Conservation (phyloP, 1,140 invertebrate species). For the Theocolax elegans region DNA sequence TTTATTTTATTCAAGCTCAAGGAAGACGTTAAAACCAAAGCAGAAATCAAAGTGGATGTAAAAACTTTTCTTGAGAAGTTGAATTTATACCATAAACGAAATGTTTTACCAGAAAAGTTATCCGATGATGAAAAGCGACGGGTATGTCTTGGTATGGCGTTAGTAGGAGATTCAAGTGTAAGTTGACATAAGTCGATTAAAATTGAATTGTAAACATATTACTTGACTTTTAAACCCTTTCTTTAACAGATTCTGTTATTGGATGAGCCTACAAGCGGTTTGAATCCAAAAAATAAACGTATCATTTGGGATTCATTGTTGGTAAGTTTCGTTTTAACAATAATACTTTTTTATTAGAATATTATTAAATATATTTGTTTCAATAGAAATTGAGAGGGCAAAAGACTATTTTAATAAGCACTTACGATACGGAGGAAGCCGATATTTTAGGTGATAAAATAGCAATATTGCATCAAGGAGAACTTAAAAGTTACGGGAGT, state of each 20-base stretch:
- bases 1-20: constrained; percentile 54
- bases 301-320: constrained; percentile 88
- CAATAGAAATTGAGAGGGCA: constrained; percentile 66
- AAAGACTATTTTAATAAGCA: constrained; percentile 91
- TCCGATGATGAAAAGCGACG: constrained; percentile 76
- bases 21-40: constrained; percentile 47
- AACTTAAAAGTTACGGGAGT: constrained; percentile 83
- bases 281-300: constrained; percentile 92
- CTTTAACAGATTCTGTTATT: constrained; percentile 72
- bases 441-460: constrained; percentile 93
- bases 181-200: too few relatives aligned
- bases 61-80: constrained; percentile 64
- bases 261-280: constrained; percentile 94
- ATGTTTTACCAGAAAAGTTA: constrained; percentile 65
- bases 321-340: constrained; percentile 44
- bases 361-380: constrained; percentile 4
- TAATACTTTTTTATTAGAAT: constrained; percentile 10
- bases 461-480: constrained; percentile 88
- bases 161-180: constrained; percentile 62
- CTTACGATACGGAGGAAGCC: constrained; percentile 98
- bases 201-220: not conserved
- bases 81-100: constrained; percentile 68
- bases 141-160: constrained; percentile 72
- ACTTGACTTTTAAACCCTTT: not conserved
- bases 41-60: constrained; percentile 53